These are phyloP conservation scores for Galerucella calmariensis DNA, from an alignment of 2,888 invertebrate genomes.

Conservation along the genomic window DNA sequence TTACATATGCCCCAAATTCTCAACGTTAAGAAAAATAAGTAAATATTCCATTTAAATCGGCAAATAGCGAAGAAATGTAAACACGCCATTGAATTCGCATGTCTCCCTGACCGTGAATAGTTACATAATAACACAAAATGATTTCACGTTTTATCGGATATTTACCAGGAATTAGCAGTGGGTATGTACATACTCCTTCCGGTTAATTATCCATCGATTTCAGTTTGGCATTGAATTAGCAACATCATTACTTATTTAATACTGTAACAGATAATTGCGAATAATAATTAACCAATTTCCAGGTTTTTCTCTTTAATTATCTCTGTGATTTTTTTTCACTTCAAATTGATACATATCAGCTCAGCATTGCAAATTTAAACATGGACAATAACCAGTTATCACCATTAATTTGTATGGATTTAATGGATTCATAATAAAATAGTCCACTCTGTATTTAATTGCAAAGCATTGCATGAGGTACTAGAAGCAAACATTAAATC, in stretches of 20 bases:
- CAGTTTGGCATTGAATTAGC: slow-evolving; percentile 51
- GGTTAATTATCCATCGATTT: slow-evolving; percentile 50
- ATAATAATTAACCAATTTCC: slow-evolving; percentile 10
- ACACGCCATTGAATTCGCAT: slow-evolving; percentile 44
- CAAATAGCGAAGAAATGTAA: background rate
- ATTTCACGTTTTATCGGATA: slow-evolving; percentile 48
- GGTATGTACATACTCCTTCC: slow-evolving; percentile 48
- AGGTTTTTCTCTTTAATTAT: slow-evolving; percentile 23
- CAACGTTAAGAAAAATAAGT: too few relatives aligned
- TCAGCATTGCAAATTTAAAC: background rate
- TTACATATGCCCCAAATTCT: too few relatives aligned
- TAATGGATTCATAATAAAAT: too few relatives aligned
- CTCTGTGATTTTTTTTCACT: slow-evolving; percentile 3
- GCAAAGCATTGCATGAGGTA: too few relatives aligned
- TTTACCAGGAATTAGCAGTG: slow-evolving; percentile 48
- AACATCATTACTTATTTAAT: slow-evolving; percentile 35
- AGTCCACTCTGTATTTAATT: too few relatives aligned
- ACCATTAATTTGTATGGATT: too few relatives aligned
- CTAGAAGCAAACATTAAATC: too few relatives aligned
- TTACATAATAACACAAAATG: slow-evolving; percentile 53
- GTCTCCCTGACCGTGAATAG: slow-evolving; percentile 55
- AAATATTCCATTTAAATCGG: background rate
- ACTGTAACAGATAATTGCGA: slow-evolving; percentile 10
- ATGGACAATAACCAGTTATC: background rate
- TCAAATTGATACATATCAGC: slow-evolving; percentile 15